Base-by-base conservation (phyloP, 2,888 invertebrate genomes). In the Eupeodes latifasciatus region DNA sequence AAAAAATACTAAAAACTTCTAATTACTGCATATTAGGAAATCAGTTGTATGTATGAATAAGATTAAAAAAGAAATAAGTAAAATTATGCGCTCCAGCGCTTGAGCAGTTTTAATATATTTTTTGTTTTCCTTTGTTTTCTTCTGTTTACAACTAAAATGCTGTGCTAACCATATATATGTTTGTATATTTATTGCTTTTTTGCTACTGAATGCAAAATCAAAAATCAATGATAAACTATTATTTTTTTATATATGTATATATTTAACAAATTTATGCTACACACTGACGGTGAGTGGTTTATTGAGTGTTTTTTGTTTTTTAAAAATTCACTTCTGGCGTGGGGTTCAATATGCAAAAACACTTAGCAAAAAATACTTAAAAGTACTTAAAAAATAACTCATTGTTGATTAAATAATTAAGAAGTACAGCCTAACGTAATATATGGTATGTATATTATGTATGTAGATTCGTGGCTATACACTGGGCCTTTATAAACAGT, bases 11-110 rank as follows among this genome's bases (percentile, higher is more conserved):
- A 71, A 71, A 53, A 61, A 62, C 67, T 66, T 64, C 72, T 76
- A 67, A 82, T 62, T 78, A 77, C 49, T 85, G 77, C 62, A 75
- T 75, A 84, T 76, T 66, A 47, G 66, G 66, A 69, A 47, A 81
- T 67, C 64, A 67, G 62, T 72, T 72, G 44, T 57, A 34, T 19
- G 19, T 14, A 44, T 76, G 57, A 40, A 55, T 71, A 85, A 83
- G 80, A 80, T 57, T 79, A 55, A 77, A 88, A 72, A 67, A 53
- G 78, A 64, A 77, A 59, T 69, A 76, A 81, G 85, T 84, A 78
- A 85, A 40, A 85, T 62, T 75, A 64, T 81, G 88, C 88, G 88
- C 88, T 88, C 81, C 77, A 88, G 88, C 85, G 88, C 88, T 88
- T 88, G 88, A 88, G 88, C 88, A 88, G 85, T 74, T 84, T 89